phyloP scores from a whole-genome alignment of 2,888 invertebrate species.

The Malthinus flaveolus region DNA sequence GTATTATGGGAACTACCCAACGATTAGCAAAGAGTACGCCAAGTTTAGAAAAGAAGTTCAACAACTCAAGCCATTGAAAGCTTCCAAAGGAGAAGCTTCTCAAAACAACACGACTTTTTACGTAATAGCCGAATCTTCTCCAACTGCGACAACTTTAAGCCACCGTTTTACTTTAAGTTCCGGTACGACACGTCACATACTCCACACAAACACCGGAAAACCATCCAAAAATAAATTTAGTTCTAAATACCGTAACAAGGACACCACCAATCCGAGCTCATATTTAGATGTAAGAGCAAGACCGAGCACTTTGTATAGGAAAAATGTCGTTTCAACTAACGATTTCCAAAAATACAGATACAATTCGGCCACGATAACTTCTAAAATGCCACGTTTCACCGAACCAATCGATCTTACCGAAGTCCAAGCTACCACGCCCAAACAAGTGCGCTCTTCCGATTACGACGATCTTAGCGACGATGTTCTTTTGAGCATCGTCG shows the following conservation, averaged over 20 bases:
- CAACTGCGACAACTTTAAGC: slow-evolving; percentile 33
- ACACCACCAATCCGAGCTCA: slow-evolving; percentile 24
- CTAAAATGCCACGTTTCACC: slow-evolving; percentile 20
- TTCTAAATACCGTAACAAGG: slow-evolving; percentile 17
- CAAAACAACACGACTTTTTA: slow-evolving; percentile 38
- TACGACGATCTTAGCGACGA: slow-evolving; percentile 33
- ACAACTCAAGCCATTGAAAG: slow-evolving; percentile 24
- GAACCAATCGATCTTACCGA: slow-evolving; percentile 22
- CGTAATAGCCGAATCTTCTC: slow-evolving; percentile 43
- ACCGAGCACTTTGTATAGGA: slow-evolving; percentile 24
- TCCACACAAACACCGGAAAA: slow-evolving; percentile 38
- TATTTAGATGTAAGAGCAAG: slow-evolving; percentile 16
- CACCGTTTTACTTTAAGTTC: slow-evolving; percentile 41
- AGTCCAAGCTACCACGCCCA: slow-evolving; percentile 25
- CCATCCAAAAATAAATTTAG: slow-evolving; percentile 35
- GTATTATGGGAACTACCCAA: slow-evolving; percentile 57
- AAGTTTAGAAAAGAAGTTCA: slow-evolving; percentile 56
- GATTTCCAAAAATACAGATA: slow-evolving; percentile 35
- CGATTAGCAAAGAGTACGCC: slow-evolving; percentile 59
- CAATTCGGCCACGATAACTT: slow-evolving; percentile 30
- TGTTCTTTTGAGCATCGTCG: slow-evolving; percentile 39
- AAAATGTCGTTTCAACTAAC: slow-evolving; percentile 34
- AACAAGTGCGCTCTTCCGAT: slow-evolving; percentile 29
- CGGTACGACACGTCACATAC: slow-evolving; percentile 44
- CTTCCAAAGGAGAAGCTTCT: slow-evolving; percentile 16